A percentile compares a stretch with the other conserved stretches of the same genome.
phyloP scores from a whole-genome alignment of 2,797 vertebrate genomes.

The Pterois miles region DNA sequence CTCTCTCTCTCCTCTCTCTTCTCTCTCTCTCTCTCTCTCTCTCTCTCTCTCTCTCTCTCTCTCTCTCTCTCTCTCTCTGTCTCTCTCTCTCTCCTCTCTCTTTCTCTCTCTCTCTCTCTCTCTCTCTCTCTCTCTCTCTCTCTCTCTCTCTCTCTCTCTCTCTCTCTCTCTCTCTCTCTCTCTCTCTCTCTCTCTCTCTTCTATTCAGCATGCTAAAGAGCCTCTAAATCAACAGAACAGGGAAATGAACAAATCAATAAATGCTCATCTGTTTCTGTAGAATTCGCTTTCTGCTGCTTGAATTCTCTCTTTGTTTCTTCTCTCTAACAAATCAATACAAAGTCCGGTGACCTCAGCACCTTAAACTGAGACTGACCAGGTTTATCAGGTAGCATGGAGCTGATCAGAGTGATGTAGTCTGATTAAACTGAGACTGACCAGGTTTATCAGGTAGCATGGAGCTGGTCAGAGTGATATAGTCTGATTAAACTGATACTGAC shows the following conservation, averaged over 20 bases:
- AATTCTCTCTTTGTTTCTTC: neutral
- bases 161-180: neutral
- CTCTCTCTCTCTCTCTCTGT: neutral
- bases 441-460: too few species aligned
- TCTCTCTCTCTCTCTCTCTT: neutral
- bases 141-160: too few species aligned
- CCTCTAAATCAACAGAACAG: conserved; percentile 41
- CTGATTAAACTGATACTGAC: too few species aligned
- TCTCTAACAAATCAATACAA: conserved; percentile 30
- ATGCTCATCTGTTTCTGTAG: conserved; percentile 50
- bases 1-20: too few species aligned
- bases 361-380: too few species aligned
- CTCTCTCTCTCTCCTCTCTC: neutral
- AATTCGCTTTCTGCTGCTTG: conserved; percentile 10
- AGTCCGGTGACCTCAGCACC: conserved; percentile 45
- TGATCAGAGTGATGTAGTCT: too few species aligned
- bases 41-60: neutral
- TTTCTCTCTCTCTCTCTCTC: too few species aligned
- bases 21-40: too few species aligned
- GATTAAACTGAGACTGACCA: too few species aligned
- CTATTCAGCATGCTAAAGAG: conserved; percentile 31
- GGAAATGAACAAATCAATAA: conserved; percentile 59
- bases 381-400: too few species aligned
- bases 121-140: too few species aligned
- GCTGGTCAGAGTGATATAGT: too few species aligned